Percentiles rank a stretch among this genome's conserved stretches.
Conservation (phyloP, 2,888 invertebrate genomes). For the Cerastis rubricosa region DNA sequence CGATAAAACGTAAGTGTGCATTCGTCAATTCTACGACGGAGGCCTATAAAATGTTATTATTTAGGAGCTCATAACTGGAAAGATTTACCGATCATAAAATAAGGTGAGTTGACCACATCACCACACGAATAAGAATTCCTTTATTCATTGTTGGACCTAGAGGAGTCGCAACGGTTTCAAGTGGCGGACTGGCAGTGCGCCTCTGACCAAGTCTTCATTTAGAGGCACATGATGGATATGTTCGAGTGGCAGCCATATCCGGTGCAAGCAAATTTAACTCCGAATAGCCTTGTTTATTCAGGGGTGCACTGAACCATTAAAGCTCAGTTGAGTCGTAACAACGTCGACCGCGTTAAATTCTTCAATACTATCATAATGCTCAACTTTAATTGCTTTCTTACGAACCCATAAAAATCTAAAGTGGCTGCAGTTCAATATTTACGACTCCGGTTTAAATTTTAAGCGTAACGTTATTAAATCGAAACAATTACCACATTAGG, state of each 20-base stretch:
- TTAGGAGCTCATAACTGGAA: slow-evolving; percentile 87
- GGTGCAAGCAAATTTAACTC: slow-evolving; percentile 89
- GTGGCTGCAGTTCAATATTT: slow-evolving; percentile 85
- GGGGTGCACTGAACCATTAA: slow-evolving; percentile 90
- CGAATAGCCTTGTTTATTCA: slow-evolving; percentile 89
- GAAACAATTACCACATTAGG: slow-evolving; percentile 77
- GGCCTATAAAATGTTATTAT: slow-evolving; percentile 89
- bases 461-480: slow-evolving; percentile 81
- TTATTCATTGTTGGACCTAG: slow-evolving; percentile 75
- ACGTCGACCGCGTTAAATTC: slow-evolving; percentile 88
- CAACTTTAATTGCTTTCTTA: slow-evolving; percentile 89
- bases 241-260: slow-evolving; percentile 89
- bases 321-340: slow-evolving; percentile 84
- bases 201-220: slow-evolving; percentile 80
- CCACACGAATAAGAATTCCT: slow-evolving; percentile 72
- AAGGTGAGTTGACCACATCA: slow-evolving; percentile 81
- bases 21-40: slow-evolving; percentile 84
- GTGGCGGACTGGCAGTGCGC: slow-evolving; percentile 65
- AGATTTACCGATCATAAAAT: slow-evolving; percentile 88
- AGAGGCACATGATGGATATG: slow-evolving; percentile 83
- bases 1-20: slow-evolving; percentile 84
- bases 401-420: slow-evolving; percentile 86
- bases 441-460: slow-evolving; percentile 79
- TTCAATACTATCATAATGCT: slow-evolving; percentile 89
- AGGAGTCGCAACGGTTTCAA: slow-evolving; percentile 76